Conservation (phyloP, 2,113 vertebrate genomes). For the Anseranas semipalmata region DNA sequence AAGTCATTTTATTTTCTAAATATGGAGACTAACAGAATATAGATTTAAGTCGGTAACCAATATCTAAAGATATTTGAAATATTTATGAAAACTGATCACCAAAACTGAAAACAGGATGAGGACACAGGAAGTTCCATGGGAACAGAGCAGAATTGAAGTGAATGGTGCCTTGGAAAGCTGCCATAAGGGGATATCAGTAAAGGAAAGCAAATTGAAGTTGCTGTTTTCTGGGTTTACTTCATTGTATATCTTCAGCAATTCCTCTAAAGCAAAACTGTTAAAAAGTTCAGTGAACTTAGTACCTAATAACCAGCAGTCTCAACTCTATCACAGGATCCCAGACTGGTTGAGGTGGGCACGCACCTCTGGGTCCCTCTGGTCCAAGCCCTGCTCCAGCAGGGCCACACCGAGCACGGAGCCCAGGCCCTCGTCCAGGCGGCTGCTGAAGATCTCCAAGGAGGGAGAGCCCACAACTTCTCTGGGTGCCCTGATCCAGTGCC, state of each 20-base stretch:
- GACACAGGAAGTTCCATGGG: not conserved
- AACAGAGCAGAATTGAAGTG: not conserved
- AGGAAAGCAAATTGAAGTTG: not conserved
- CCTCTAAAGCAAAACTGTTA: not conserved
- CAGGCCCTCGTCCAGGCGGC: not conserved
- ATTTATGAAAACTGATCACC: not conserved
- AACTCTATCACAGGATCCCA: not conserved
- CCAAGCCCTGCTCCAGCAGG: not conserved
- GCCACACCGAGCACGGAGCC: not conserved
- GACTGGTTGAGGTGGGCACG: not conserved
- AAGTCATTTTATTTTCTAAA: not conserved
- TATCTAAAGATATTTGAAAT: not conserved
- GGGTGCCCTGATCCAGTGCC: too few relatives aligned
- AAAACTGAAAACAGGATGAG: not conserved
- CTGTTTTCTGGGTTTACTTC: not conserved
- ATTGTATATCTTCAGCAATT: not conserved
- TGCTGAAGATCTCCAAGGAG: not conserved
- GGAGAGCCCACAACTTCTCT: not conserved
- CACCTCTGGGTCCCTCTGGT: not conserved
- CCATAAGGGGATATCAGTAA: not conserved
- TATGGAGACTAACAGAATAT: not conserved
- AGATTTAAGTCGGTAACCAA: not conserved
- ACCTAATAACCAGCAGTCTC: not conserved
- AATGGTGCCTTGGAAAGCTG: not conserved
- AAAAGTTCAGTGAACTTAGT: not conserved